Percentiles rank a stretch among this genome's conserved stretches.
Conservation (phyloP, 2,888 invertebrate genomes). For the Polyommatus icarus region DNA sequence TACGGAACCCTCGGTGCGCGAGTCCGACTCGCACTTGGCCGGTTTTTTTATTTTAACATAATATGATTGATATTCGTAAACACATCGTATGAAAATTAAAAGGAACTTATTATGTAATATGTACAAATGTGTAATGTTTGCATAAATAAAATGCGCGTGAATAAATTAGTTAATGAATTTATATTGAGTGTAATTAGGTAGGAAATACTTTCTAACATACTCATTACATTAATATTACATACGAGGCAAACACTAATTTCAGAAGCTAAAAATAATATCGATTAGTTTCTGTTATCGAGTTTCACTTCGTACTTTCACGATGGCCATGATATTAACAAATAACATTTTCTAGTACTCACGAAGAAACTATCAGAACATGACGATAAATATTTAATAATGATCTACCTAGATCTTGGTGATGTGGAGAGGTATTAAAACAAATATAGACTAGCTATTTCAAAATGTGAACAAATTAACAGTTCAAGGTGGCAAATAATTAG, state of each 20-base stretch:
- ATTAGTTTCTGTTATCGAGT: conserved; percentile 9
- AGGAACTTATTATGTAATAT: background rate
- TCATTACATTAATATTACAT: background rate
- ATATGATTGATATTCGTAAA: too few relatives aligned
- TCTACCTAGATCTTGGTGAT: background rate
- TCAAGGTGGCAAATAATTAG: too few relatives aligned
- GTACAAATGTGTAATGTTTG: background rate
- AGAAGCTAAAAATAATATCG: conserved; percentile 3
- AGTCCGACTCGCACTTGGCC: too few relatives aligned
- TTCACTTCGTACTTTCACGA: conserved; percentile 19
- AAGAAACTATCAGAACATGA: conserved; percentile 18
- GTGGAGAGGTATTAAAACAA: background rate
- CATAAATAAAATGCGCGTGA: background rate
- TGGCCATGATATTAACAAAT: background rate
- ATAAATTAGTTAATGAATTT: background rate
- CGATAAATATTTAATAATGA: conserved; percentile 18
- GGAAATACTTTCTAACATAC: background rate
- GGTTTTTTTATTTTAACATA: too few relatives aligned
- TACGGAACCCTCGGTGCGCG: too few relatives aligned
- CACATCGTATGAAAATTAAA: background rate
- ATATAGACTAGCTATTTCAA: background rate
- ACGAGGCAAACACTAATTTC: background rate
- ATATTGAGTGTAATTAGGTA: background rate
- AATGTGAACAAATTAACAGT: too few relatives aligned
- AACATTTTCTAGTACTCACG: conserved; percentile 17